These are phyloP conservation scores for Dynastes hyllus DNA, from an alignment of 2,888 invertebrate genomes.

Conservation along the genomic window DNA sequence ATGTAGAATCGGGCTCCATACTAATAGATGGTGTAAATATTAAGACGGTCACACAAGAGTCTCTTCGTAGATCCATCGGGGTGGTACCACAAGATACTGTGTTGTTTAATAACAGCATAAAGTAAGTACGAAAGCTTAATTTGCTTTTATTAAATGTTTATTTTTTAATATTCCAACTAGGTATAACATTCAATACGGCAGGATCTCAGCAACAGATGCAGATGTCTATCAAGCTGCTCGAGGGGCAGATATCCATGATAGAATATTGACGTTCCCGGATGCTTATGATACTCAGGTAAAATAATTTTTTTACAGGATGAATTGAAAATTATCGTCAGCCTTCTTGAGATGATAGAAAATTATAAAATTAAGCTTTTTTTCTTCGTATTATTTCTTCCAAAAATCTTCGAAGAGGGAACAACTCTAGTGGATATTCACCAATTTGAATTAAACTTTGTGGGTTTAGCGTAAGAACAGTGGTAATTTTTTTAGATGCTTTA, in stretches of 20 bases:
- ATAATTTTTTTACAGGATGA: too few relatives aligned
- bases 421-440: too few relatives aligned
- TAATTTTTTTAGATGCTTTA: too few relatives aligned
- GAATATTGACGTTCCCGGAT: slow-evolving; percentile 93
- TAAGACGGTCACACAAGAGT: slow-evolving; percentile 87
- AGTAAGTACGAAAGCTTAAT: slow-evolving; percentile 70
- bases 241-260: slow-evolving; percentile 95
- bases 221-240: slow-evolving; percentile 93
- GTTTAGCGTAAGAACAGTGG: too few relatives aligned
- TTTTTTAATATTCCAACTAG: slow-evolving; percentile 68
- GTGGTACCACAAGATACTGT: slow-evolving; percentile 99
- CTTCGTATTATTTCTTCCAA: too few relatives aligned
- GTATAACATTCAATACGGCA: slow-evolving; percentile 96
- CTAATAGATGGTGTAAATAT: slow-evolving; percentile 93
- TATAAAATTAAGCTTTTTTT: too few relatives aligned
- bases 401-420: too few relatives aligned
- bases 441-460: too few relatives aligned
- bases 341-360: too few relatives aligned
- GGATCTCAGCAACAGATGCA: slow-evolving; percentile 82
- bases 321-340: too few relatives aligned
- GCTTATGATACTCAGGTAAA: slow-evolving; percentile 86
- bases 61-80: slow-evolving; percentile 88
- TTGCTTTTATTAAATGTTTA: slow-evolving; percentile 7
- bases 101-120: slow-evolving; percentile 93
- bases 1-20: slow-evolving; percentile 91